phyloP scores from a whole-genome alignment of 2,888 invertebrate species.

The Hydrotaea cyrtoneurina region DNA sequence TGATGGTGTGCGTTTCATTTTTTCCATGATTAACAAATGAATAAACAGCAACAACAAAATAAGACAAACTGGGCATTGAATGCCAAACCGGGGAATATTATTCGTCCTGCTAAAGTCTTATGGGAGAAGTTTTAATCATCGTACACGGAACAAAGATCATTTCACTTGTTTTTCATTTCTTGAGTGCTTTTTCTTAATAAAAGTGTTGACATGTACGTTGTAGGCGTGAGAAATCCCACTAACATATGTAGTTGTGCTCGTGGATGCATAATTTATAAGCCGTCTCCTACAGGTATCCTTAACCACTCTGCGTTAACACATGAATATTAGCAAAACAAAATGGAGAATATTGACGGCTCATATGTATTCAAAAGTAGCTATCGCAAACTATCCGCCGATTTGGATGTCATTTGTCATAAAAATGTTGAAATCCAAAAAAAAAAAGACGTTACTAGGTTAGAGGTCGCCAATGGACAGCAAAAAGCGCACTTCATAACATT shows the following conservation, averaged over 20 bases:
- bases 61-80: background rate
- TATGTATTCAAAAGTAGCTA: no score
- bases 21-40: background rate
- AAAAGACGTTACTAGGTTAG: no score
- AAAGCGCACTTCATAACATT: no score
- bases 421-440: no score
- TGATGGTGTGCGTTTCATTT: background rate
- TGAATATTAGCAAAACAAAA: no score
- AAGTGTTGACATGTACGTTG: background rate
- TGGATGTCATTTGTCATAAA: no score
- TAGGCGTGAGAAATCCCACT: background rate
- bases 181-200: background rate
- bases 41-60: background rate
- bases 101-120: background rate
- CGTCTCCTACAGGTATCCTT: background rate
- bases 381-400: no score
- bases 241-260: background rate
- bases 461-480: no score
- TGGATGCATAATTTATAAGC: background rate
- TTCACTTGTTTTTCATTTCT: background rate
- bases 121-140: no score
- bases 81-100: background rate
- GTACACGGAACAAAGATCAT: background rate
- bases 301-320: no score
- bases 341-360: no score